A percentile compares a stretch with the other conserved stretches of the same genome.
These are phyloP conservation scores for Lithobates pipiens DNA, from an alignment of 2,797 vertebrate genomes.

Conservation along the genomic window DNA sequence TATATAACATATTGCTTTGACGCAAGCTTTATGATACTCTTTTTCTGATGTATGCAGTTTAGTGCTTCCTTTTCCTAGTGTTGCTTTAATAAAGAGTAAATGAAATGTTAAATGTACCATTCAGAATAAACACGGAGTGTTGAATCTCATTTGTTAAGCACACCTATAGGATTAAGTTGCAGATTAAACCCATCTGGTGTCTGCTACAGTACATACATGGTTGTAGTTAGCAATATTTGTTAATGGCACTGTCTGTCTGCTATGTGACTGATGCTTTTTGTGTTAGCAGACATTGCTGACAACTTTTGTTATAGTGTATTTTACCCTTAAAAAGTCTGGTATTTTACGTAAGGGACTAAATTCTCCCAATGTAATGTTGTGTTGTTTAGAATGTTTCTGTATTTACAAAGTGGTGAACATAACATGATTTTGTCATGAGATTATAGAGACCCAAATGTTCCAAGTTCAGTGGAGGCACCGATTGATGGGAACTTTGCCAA, in stretches of 20 bases:
- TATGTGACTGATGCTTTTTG: too few relatives aligned
- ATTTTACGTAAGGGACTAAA: too few relatives aligned
- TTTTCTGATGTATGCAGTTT: not conserved
- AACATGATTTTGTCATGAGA: too few relatives aligned
- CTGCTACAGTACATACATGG: constrained; percentile 23
- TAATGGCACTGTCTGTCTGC: not conserved
- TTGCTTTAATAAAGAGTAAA: constrained; percentile 17
- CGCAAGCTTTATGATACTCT: not conserved
- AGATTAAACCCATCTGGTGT: constrained; percentile 57
- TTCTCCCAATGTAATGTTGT: too few relatives aligned
- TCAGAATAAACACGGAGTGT: constrained; percentile 1
- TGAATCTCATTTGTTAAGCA: constrained; percentile 19
- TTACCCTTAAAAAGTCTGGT: too few relatives aligned
- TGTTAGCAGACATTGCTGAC: too few relatives aligned
- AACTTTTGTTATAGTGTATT: too few relatives aligned
- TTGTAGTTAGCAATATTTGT: constrained; percentile 13
- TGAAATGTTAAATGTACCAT: constrained; percentile 8
- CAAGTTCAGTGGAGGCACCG: too few relatives aligned
- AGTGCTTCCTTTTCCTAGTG: not conserved
- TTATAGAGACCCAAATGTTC: too few relatives aligned
- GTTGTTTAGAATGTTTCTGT: too few relatives aligned
- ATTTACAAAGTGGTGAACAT: too few relatives aligned
- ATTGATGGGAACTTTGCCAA: too few relatives aligned
- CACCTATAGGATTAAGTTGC: constrained; percentile 35
- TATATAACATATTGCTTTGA: not conserved